These are phyloP conservation scores for Leuciscus idus DNA, from an alignment of 2,113 vertebrate species.

Conservation along the genomic window DNA sequence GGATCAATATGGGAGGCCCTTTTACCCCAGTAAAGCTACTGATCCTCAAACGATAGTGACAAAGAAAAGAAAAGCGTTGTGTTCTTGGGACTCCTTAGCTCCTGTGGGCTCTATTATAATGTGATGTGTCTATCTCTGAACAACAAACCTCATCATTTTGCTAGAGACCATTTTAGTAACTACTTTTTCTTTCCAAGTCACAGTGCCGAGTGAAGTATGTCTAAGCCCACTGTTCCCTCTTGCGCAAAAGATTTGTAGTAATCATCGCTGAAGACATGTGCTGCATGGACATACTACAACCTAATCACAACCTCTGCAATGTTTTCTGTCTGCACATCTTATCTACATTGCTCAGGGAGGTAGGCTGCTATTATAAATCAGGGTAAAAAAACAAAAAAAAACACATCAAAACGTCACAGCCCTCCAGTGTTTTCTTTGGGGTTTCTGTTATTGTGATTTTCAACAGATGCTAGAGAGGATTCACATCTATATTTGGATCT, in stretches of 20 bases:
- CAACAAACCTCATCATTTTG: conserved; percentile 28
- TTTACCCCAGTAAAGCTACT: conserved; percentile 16
- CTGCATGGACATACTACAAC: conserved; percentile 44
- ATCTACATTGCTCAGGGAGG: conserved; percentile 46
- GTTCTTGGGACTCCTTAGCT: background rate
- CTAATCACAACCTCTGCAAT: conserved; percentile 42
- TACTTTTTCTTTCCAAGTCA: background rate
- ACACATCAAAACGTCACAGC: conserved; percentile 40
- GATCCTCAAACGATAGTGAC: conserved; percentile 6
- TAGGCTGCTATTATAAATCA: conserved; percentile 35
- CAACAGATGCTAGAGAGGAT: conserved; percentile 8
- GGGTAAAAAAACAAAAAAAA: conserved; percentile 32
- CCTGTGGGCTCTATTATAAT: conserved; percentile 38
- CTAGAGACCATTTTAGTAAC: conserved; percentile 34
- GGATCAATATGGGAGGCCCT: conserved; percentile 16
- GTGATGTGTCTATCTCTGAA: conserved; percentile 21
- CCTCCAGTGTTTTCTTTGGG: conserved; percentile 21
- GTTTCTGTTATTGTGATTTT: conserved; percentile 20
- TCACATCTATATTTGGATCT: conserved; percentile 43
- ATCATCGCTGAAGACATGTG: conserved; percentile 42
- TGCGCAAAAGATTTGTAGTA: conserved; percentile 28
- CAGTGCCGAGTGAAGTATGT: conserved; percentile 1
- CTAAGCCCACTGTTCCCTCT: conserved; percentile 29
- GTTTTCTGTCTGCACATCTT: conserved; percentile 40
- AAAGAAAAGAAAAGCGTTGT: background rate